Evolutionary conservation across 2,888 invertebrate species (phyloP).

Genomic region (Drosophila kokeensis): DNA sequence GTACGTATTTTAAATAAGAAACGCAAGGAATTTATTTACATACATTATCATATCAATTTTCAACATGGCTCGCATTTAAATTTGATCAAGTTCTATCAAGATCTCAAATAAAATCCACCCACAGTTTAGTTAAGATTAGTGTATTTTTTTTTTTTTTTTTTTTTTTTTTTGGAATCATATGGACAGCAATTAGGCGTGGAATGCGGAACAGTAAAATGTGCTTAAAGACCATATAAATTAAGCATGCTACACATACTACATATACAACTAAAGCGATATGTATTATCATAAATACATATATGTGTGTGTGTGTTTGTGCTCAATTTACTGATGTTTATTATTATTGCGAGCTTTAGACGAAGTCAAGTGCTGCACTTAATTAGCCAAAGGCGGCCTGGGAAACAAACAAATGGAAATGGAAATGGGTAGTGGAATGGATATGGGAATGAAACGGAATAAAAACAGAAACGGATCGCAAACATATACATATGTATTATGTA

Average conservation of each 20-base stretch:
- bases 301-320: constrained; percentile 27
- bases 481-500: not conserved
- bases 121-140: constrained; percentile 8
- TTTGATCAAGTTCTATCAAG: not conserved
- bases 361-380: constrained; percentile 69
- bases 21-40: not conserved
- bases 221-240: constrained; percentile 69
- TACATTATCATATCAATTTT: not conserved
- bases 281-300: constrained; percentile 3
- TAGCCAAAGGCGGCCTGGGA: constrained; percentile 63
- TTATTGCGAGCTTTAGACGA: constrained; percentile 60
- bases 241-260: constrained; percentile 22
- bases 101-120: constrained; percentile 16
- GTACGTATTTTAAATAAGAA: not conserved
- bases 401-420: constrained; percentile 23
- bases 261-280: constrained; percentile 15
- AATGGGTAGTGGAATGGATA: constrained; percentile 17
- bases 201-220: constrained; percentile 71
- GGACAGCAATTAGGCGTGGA: constrained; percentile 66
- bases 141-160: no score
- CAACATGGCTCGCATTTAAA: not conserved
- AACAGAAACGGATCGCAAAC: constrained; percentile 6
- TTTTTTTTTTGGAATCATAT: constrained; percentile 22
- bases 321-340: constrained; percentile 64
- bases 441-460: constrained; percentile 27